Evolutionary conservation across 1,140 invertebrate species (phyloP), one percentile per base, ranked within the genome.

Genomic region (Lucilia cuprina): DNA sequence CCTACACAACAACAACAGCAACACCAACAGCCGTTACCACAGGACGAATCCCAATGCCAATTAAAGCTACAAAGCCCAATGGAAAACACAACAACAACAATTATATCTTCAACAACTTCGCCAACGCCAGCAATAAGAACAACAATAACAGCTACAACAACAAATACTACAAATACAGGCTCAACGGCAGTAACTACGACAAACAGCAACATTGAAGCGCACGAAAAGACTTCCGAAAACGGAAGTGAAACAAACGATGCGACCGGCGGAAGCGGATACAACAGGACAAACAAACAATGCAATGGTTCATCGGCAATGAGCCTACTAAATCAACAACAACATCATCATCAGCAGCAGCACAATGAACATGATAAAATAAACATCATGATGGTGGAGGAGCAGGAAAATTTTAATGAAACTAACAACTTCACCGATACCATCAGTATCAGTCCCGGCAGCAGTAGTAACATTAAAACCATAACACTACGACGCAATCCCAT

Each of bases 401-500:
- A 30, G 25, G 80, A 82, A 17, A 41, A 82, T 34, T 47, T 35
- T 65, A 41, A 80, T 49, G 77, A 80, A 80, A 80, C 77, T n/a
- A 80, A 80, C 74, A 82, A 83, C 82, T 84, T 85, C 83, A 85
- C 65, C 49, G 82, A 50, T 60, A 75, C 50, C 74, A 19, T 34
- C 34, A 65, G 74, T 82, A 41, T 80, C 65, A 82, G 83, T 78
- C 25, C 50, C 19, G 50, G 82, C 85, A 85, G 60, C 50, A 70
- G 55, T 5, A 83, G 34, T 19, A 17, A n/a, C 55, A 82, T 84
- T 9, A 86, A 60, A 74, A 82, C 85, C 41, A 87, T 50, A 85
- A 84, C 84, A 86, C 70, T 87, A 84, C 84, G 86, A 86, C 74
- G 87, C 85, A 85, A 88, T 89, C 41, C 86, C 84, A 85, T 85